A percentile compares a stretch with the other conserved stretches of the same genome.
These are phyloP conservation scores for Ruditapes philippinarum DNA, from an alignment of 1,140 invertebrate species.

Conservation along the genomic window DNA sequence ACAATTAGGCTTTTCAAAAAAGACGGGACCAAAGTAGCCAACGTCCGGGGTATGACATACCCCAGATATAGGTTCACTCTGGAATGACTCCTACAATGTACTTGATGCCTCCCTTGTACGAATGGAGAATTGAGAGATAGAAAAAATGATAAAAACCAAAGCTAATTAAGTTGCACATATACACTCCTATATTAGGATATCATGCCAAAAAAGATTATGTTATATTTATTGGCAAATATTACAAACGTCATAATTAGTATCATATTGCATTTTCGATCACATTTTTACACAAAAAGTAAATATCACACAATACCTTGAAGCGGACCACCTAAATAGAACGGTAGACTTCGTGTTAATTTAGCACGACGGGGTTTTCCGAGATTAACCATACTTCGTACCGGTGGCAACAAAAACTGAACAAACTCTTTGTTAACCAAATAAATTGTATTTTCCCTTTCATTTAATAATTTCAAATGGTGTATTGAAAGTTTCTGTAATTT, in stretches of 20 bases:
- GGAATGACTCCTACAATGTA: too few species aligned
- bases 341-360: constrained; percentile 25
- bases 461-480: constrained; percentile 55
- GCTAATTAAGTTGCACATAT: background rate
- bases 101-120: too few species aligned
- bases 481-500: constrained; percentile 51
- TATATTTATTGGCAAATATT: constrained; percentile 48
- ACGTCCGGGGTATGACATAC: too few species aligned
- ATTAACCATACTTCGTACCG: constrained; percentile 22
- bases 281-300: constrained; percentile 51
- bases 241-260: constrained; percentile 30
- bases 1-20: too few species aligned
- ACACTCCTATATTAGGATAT: background rate
- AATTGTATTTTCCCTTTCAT: constrained; percentile 69
- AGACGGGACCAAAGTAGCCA: too few species aligned
- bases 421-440: constrained; percentile 54
- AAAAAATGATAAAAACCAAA: background rate
- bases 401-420: constrained; percentile 40
- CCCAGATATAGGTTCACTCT: too few species aligned
- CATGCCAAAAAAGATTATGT: background rate
- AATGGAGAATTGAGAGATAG: background rate
- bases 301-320: background rate
- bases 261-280: constrained; percentile 24
- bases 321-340: constrained; percentile 53
- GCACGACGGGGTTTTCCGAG: constrained; percentile 37